These are phyloP conservation scores for Zaprionus gabonicus DNA, from an alignment of 1,140 invertebrate species.

Conservation along the genomic window DNA sequence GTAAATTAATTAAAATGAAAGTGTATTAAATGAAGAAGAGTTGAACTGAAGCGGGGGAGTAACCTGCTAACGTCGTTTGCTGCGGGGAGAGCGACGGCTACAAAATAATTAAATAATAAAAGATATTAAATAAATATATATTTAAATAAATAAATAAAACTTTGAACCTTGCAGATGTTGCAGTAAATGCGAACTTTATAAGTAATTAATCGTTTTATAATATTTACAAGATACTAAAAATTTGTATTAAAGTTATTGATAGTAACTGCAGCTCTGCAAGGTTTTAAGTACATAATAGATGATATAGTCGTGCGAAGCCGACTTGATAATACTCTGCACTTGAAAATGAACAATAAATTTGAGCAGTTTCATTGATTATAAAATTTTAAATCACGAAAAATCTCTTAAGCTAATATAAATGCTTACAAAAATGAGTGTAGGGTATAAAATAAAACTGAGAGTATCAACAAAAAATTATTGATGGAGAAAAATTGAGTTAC, in stretches of 20 bases:
- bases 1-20: conserved; percentile 44
- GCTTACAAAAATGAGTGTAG: no score
- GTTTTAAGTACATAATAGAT: conserved; percentile 2
- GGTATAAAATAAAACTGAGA: no score
- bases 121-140: conserved; percentile 37
- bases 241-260: conserved; percentile 1
- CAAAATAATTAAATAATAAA: conserved; percentile 84
- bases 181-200: not conserved
- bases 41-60: conserved; percentile 59
- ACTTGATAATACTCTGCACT: not conserved
- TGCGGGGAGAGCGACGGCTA: conserved; percentile 85
- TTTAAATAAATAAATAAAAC: conserved; percentile 27
- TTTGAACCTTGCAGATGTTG: conserved; percentile 8
- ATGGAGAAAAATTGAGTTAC: no score
- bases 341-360: not conserved
- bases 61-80: conserved; percentile 64
- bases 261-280: conserved; percentile 16
- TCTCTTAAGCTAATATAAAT: no score
- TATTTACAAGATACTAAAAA: no score
- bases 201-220: not conserved
- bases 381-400: no score
- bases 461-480: no score
- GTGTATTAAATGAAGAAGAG: conserved; percentile 37
- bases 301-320: not conserved
- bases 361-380: no score